A percentile compares a stretch with the other conserved stretches of the same genome.
These are phyloP conservation scores for Archaeoteleia sp. DNA, from an alignment of 2,888 invertebrate species.

Conservation along the genomic window DNA sequence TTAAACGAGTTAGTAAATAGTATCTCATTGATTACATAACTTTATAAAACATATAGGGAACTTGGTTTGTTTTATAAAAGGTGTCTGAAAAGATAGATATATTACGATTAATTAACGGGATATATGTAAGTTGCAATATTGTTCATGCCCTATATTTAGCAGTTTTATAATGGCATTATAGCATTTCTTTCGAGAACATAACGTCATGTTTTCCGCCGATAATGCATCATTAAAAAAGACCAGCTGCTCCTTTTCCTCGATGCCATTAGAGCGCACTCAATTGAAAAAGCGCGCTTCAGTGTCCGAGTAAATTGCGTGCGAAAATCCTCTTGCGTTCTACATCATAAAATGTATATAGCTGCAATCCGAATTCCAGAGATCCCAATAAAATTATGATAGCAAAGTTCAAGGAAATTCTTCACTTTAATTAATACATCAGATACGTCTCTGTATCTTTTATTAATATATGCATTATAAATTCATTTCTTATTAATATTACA, in stretches of 20 bases:
- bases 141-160: neutral
- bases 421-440: neutral
- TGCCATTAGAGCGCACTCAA: conserved; percentile 42
- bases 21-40: too few species aligned
- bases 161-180: conserved; percentile 18
- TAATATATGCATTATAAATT: neutral
- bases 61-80: too few species aligned
- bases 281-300: conserved; percentile 37
- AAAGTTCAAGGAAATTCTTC: conserved; percentile 1
- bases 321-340: conserved; percentile 30
- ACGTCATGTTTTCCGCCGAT: conserved; percentile 17
- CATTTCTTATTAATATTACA: too few species aligned
- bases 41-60: too few species aligned
- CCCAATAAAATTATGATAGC: conserved; percentile 29
- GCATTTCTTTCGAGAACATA: conserved; percentile 15
- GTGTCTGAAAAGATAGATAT: too few species aligned
- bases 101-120: too few species aligned
- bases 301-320: conserved; percentile 43
- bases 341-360: conserved; percentile 25
- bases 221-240: conserved; percentile 42
- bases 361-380: conserved; percentile 14
- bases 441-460: neutral
- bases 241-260: conserved; percentile 40
- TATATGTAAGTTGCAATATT: too few species aligned
- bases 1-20: too few species aligned